These are phyloP conservation scores for Halichoerus grypus DNA, from an alignment of 2,113 vertebrate species.

Conservation along the genomic window DNA sequence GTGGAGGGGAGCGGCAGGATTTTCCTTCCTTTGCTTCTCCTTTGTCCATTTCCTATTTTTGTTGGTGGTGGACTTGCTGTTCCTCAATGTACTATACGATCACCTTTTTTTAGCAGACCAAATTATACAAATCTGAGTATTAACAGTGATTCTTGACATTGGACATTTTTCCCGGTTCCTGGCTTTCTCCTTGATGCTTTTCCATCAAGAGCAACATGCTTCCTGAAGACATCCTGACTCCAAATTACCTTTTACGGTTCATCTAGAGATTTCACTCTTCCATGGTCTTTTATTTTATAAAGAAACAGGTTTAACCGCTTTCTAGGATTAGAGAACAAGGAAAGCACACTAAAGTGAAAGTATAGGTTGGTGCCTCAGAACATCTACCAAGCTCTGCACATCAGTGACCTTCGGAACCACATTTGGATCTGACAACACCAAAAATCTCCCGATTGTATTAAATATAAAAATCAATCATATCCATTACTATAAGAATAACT, in stretches of 20 bases:
- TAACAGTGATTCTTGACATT: background rate
- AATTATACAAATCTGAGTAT: rapidly evolving
- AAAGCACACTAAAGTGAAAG: background rate
- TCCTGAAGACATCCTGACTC: background rate
- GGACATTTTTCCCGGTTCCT: background rate
- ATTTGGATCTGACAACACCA: background rate
- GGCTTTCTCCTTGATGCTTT: no score
- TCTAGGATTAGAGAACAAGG: background rate
- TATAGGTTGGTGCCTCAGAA: background rate
- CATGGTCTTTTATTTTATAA: background rate
- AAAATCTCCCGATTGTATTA: background rate
- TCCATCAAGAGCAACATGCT: background rate
- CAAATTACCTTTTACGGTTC: background rate
- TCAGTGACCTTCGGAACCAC: background rate
- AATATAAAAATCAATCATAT: background rate
- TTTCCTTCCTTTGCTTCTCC: background rate
- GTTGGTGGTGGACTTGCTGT: background rate
- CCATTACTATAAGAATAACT: background rate
- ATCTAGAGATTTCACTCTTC: background rate
- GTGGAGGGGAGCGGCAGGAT: rapidly evolving
- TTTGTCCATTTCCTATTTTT: background rate
- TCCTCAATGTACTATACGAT: background rate
- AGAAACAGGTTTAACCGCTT: background rate
- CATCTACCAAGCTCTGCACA: background rate
- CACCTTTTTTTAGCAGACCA: background rate